A percentile compares a stretch with the other conserved stretches of the same genome.
Conservation (phyloP, 1,140 invertebrate genomes). For the Hypothenemus hampei region DNA sequence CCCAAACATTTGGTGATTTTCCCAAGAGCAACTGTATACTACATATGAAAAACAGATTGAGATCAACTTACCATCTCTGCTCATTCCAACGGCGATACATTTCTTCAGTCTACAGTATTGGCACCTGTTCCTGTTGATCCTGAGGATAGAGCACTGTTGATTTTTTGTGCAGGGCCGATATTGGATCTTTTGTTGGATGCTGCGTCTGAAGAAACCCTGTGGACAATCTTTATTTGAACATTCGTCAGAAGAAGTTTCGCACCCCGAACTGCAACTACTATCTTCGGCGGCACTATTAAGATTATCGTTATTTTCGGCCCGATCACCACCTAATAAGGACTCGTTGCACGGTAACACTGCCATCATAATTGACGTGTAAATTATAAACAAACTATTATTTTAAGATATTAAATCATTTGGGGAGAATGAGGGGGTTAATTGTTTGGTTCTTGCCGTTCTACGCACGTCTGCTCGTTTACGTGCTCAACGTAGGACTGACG, state of each 20-base stretch:
- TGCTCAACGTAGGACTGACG: slow-evolving; percentile 44
- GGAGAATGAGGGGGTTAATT: too few relatives aligned
- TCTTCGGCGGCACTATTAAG: slow-evolving; percentile 23
- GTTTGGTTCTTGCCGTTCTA: slow-evolving; percentile 7
- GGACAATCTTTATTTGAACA: slow-evolving; percentile 51
- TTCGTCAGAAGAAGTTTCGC: slow-evolving; percentile 54
- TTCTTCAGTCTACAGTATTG: slow-evolving; percentile 97
- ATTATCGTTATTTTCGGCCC: slow-evolving; percentile 13
- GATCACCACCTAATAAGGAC: slow-evolving; percentile 33
- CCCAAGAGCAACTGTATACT: too few relatives aligned
- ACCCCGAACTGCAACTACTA: slow-evolving; percentile 48
- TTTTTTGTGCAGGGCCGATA: slow-evolving; percentile 97
- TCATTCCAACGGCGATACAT: slow-evolving; percentile 98
- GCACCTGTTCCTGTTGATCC: slow-evolving; percentile 95
- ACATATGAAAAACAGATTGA: slow-evolving; percentile 1
- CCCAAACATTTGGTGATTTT: too few relatives aligned
- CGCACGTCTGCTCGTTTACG: slow-evolving; percentile 37
- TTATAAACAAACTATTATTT: not conserved
- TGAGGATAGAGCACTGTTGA: slow-evolving; percentile 93
- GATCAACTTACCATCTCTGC: slow-evolving; percentile 81
- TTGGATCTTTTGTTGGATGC: slow-evolving; percentile 97
- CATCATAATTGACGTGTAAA: slow-evolving; percentile 41
- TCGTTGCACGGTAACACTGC: slow-evolving; percentile 42
- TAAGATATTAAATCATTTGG: not conserved
- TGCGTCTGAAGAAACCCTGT: slow-evolving; percentile 81